phyloP scores from a whole-genome alignment of 2,113 vertebrate genomes.

The Neomonachus schauinslandi region DNA sequence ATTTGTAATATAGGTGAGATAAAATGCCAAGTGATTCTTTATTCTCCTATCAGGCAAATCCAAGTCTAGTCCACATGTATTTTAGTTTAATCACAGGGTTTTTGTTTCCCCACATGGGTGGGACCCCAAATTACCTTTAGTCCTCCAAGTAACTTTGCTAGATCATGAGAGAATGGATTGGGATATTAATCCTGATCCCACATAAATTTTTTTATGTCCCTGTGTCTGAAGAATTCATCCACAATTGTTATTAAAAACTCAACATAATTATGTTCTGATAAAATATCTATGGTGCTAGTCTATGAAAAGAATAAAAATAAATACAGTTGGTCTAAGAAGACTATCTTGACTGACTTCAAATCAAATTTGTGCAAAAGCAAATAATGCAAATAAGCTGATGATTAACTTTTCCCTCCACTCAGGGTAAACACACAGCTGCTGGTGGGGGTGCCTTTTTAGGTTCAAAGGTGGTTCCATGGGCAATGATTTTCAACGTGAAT shows the following conservation, averaged over 20 bases:
- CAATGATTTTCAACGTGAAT: conserved; percentile 55
- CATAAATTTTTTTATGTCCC: background rate
- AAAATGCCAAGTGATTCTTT: background rate
- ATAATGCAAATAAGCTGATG: background rate
- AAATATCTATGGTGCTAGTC: background rate
- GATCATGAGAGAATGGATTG: background rate
- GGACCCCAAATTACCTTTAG: background rate
- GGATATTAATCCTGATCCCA: background rate
- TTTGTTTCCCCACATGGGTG: background rate
- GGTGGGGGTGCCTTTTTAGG: background rate
- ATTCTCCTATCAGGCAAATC: background rate
- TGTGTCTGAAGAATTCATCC: background rate
- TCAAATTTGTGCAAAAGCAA: background rate
- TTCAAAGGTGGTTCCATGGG: conserved; percentile 10
- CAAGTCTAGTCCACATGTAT: background rate
- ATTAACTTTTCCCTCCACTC: background rate
- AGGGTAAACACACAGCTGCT: background rate
- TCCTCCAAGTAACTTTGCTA: background rate
- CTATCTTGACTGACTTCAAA: background rate
- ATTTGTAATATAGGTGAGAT: background rate
- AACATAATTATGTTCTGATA: background rate
- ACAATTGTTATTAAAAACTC: background rate
- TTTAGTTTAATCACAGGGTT: background rate
- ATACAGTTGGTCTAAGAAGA: background rate
- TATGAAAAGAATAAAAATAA: background rate